Base-by-base conservation (phyloP, 2,113 vertebrate species). In the Pelobates fuscus region DNA sequence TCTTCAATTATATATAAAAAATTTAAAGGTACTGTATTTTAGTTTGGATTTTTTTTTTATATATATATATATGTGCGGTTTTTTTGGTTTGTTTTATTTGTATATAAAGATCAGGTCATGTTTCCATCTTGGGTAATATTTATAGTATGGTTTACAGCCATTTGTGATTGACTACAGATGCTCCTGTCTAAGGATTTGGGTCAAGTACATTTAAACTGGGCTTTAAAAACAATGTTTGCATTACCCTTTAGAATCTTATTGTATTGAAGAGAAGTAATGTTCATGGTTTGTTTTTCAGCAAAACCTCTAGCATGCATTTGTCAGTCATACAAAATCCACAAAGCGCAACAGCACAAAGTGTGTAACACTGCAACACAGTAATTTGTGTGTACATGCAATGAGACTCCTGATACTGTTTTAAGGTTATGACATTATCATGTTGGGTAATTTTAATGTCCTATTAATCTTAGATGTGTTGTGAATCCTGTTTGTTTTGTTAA, bases 21-120 rank as follows among this genome's bases (percentile, higher is more conserved):
- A 37, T 37, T 84, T 81, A 82, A 88, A 90, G 89, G 90, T 93
- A 89, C 89, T 92, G 90, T 90, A 87, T 83, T 85, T 86, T 87
- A 87, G 88, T 82, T 83, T 77, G 72, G 84, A 86, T 86, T 91
- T 89, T 89, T 86, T 82, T 83, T 85, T 29, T 30, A 61, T 58
- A 25, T n/a, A n/a, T n/a, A n/a, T n/a, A n/a, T n/a, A n/a, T n/a
- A n/a, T n/a, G n/a, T 52, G 15, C 24, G 27, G 23, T 58, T 23
- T 3, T 18, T 67, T 12, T 67, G 52, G 10, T 37, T 37, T 37
- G 5, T 75, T 60, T 44, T 82, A 83, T 83, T 63, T 87, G 86
- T 82, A 82, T 3, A 0, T 74, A 80, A 83, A 81, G 74, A 60
- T 85, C 62, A 84, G 82, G 79, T 85, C 68, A 32, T 88, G 79